These are phyloP conservation scores for Oreotrochilus melanogaster DNA, from an alignment of 2,113 vertebrate genomes.

Conservation along the genomic window DNA sequence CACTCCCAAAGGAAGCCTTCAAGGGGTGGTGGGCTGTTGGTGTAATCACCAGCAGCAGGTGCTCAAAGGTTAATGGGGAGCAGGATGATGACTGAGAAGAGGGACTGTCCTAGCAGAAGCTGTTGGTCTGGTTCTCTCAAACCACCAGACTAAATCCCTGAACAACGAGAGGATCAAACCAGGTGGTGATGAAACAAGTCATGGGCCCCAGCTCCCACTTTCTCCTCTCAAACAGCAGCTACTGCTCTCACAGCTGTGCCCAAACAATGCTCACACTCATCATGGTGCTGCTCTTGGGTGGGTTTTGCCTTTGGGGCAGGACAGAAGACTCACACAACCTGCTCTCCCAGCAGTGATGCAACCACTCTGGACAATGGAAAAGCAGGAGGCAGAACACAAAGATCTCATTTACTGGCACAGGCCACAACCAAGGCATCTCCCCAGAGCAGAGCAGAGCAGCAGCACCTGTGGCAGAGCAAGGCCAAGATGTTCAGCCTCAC, in stretches of 20 bases:
- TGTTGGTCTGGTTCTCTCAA: neutral
- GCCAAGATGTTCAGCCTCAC: neutral
- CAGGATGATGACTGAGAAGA: neutral
- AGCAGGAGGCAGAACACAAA: neutral
- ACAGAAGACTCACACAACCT: neutral
- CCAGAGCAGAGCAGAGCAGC: neutral
- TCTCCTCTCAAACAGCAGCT: neutral
- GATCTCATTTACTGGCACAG: neutral
- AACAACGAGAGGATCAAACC: neutral
- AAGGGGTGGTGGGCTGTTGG: neutral
- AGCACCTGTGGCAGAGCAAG: neutral
- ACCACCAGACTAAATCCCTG: neutral
- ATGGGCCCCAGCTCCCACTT: neutral
- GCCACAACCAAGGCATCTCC: rapidly evolving
- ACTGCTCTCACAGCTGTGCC: neutral
- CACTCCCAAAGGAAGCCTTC: neutral
- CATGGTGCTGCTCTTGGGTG: neutral
- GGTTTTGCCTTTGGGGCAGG: neutral
- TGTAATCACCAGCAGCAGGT: neutral
- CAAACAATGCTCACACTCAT: neutral
- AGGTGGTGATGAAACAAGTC: neutral
- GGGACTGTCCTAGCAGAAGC: neutral
- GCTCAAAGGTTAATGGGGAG: neutral
- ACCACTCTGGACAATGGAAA: neutral
- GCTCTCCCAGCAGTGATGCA: neutral